These are phyloP conservation scores for Myotis davidii DNA, from an alignment of 2,113 vertebrate species.

Conservation along the genomic window DNA sequence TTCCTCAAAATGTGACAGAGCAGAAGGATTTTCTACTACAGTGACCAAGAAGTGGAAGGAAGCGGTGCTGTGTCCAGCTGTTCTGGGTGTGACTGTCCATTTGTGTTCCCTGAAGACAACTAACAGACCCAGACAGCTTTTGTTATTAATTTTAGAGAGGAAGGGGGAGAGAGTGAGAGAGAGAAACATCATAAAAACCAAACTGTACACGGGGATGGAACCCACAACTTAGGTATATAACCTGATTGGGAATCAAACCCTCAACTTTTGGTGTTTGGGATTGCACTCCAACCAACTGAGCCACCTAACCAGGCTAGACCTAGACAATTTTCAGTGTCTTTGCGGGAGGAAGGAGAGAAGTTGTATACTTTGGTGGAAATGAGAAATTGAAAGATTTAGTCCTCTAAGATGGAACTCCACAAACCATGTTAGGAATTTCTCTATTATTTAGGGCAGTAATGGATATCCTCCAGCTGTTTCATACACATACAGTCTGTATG, in stretches of 20 bases:
- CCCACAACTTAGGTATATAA: background rate
- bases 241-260: background rate
- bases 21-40: background rate
- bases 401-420: background rate
- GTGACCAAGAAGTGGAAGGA: background rate
- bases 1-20: background rate
- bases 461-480: background rate
- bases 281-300: background rate
- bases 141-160: background rate
- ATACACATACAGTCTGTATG: background rate
- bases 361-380: background rate
- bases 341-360: background rate
- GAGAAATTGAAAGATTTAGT: background rate
- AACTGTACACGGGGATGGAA: background rate
- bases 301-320: background rate
- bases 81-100: background rate
- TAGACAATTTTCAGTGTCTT: background rate
- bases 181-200: background rate
- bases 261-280: background rate
- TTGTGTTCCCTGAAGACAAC: background rate
- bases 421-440: background rate
- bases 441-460: background rate
- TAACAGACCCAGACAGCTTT: background rate
- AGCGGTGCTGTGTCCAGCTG: background rate
- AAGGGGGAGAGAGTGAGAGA: background rate